Evolutionary conservation across 2,888 invertebrate genomes (phyloP), one percentile per base, ranked within the genome.

Genomic region (Xanthorhoe spadicearia): DNA sequence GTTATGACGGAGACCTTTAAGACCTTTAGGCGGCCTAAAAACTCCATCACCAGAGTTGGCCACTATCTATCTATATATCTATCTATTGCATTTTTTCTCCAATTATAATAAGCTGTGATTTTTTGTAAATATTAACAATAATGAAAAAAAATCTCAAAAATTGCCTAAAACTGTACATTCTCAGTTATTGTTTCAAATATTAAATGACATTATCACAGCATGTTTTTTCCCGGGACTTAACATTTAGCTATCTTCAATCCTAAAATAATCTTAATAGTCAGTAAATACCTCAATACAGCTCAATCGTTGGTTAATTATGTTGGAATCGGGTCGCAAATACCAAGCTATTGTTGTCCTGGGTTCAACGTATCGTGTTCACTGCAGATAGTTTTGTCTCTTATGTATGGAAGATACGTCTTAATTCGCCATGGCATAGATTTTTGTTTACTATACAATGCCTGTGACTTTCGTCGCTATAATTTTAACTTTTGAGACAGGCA

Each of bases 261-360:
- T 17, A 50, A 48, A 48, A 48, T 48, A 63, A 62, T 38, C 28
- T 15, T 48, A 13, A 58, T 52, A 18, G 15, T 15, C 19, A 6
- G 55, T 50, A 55, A 35, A 35, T 17, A 61, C 63, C 50, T 32
- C 56, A 55, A 7, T 58, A 56, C 49, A 60, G 15, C 62, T 50
- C 46, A 54, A 54, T 63, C 57, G 32, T 28, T 53, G 13, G n/a
- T 57, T 68, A 66, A 70, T 71, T 71, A 61, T 17, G 8, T 1
- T 43, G 51, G 57, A 76, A 75, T 72, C 64, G 53, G 73, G 74
- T 73, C 74, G 67, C 69, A 64, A 69, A 71, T 74, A 66, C 68
- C 55, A 66, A 0, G 64, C 75, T 77, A 75, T 75, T 74, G 35
- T 54, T 69, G 56, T 50, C 57, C 70, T 64, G 50, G 60, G 58